These are phyloP conservation scores for Dermolepida albohirtum DNA, from an alignment of 2,888 invertebrate species.

Conservation along the genomic window DNA sequence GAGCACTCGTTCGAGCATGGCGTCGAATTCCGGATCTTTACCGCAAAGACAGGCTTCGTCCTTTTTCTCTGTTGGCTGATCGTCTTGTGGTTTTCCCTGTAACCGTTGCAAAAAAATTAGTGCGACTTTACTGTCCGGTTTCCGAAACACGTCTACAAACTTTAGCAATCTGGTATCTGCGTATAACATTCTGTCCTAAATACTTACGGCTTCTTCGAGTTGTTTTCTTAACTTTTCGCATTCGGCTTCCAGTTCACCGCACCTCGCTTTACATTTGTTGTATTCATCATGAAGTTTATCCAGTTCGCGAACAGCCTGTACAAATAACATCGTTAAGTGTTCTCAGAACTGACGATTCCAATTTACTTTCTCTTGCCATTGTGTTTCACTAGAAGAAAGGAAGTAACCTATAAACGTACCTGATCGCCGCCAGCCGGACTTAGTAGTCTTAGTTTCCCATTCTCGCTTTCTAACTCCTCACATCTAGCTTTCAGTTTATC, in stretches of 20 bases:
- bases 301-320: slow-evolving; percentile 61
- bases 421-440: slow-evolving; percentile 9
- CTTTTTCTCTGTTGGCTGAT: slow-evolving; percentile 21
- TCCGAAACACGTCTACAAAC: too few relatives aligned
- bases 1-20: slow-evolving; percentile 52
- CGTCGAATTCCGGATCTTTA: slow-evolving; percentile 46
- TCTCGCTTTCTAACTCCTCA: background rate
- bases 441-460: background rate
- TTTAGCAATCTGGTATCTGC: too few relatives aligned
- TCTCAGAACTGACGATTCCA: too few relatives aligned
- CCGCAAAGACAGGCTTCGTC: slow-evolving; percentile 46
- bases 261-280: slow-evolving; percentile 31
- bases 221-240: slow-evolving; percentile 24
- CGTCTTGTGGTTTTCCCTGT: slow-evolving; percentile 15
- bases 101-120: background rate
- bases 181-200: too few relatives aligned
- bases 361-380: too few relatives aligned
- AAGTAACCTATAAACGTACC: background rate
- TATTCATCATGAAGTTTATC: slow-evolving; percentile 63
- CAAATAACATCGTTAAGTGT: too few relatives aligned
- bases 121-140: background rate
- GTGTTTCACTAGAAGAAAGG: too few relatives aligned
- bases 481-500: slow-evolving; percentile 17
- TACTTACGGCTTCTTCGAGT: slow-evolving; percentile 1
- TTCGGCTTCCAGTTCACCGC: slow-evolving; percentile 39